Base-by-base conservation (phyloP, 2,797 vertebrate species). In the Crax fasciolata region DNA sequence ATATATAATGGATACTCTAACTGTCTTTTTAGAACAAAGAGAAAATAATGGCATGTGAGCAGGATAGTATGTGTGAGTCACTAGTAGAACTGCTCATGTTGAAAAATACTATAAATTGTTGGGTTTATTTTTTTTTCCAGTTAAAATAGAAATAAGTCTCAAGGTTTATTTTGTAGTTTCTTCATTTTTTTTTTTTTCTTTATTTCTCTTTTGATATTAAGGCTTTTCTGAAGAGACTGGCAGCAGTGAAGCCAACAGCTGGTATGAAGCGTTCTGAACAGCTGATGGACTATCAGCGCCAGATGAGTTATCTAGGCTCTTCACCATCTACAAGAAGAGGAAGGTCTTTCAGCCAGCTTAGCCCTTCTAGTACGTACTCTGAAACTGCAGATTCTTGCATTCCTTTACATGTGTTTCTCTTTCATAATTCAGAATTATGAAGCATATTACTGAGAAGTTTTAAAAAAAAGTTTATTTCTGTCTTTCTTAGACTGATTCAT, bases 201-300 rank as follows among this genome's bases (percentile, higher is more conserved):
- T 41, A 11, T 66, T 75, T 81, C 94, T 93, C 38, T 95, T 8
- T 87, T 76, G 9, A 55, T 90, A 65, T 80, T 52, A 95, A 99
- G 99, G 99, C 98, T 88, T 98, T 99, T 49, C 96, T 99, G 88
- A 99, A 99, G 96, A 98, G 98, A 84, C 97, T 99, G 92, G 98
- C 99, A 97, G 97, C 98, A 4, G 98, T 99, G 88, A 99, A 99
- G 82, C 98, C 99, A n/a, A 98, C 99, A 24, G 96, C 98, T 68
- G 98, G 98, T 41, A 97, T 99, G 97, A 98, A 94, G 46, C 98
- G 99, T 35, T 97, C 98, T 8, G 98, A 99, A 28, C 99, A 99
- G n/a, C 90, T 99, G 79, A 93, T 98, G 85, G 99, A 99, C 96
- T 99, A 99, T 86, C 98, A 99, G 86, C 98, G 98, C 20, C 98